Evolutionary conservation across 2,113 vertebrate genomes (phyloP), one percentile per base, ranked within the genome.

Genomic region (Gulo gulo): DNA sequence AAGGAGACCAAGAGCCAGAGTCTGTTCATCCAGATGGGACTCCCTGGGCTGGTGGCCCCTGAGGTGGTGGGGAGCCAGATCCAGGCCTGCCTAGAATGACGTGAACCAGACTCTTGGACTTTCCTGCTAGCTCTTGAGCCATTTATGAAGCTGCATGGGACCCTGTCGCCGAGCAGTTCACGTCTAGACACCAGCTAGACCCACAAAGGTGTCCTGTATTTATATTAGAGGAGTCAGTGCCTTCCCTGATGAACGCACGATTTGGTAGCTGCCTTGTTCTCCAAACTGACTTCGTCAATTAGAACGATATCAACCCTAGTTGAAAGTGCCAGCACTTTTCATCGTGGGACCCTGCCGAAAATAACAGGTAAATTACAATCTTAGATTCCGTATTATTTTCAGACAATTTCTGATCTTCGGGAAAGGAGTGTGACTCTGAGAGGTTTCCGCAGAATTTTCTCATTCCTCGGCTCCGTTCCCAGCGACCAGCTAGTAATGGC

Each of bases 211-310:
- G 36, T 29, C 8, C 79, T 1, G 7, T 10, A 4, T 4, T 15
- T 47, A 2, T 50, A 7, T 34, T n/a, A 8, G 42, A 61, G 47
- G 39, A 39, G 63, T 39, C 0, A 26, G 8, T 47, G 39, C 24
- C 8, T 6, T 31, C 4, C 13, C 73, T 20, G 73, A 36, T 45
- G 36, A 55, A 59, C 26, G 12, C 45, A 39, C 47, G 78, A 73
- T 61, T 57, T 36, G 81, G 93, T 6, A 31, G 12, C 88, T 14
- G 4, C 39, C 93, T 52, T 87, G 76, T 91, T 96, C 94, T 59
- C 50, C 52, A 47, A 13, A 86, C 16, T 1, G 8, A 24, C 69
- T 14, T 39, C 50, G 71, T 87, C 91, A 31, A 16, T 85, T 52
- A 95, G 24, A 50, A 76, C 24, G 73, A 10, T 42, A 47, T 6